A percentile compares a stretch with the other conserved stretches of the same genome.
Conservation (phyloP, 2,888 invertebrate genomes). For the Phorcus lineatus region DNA sequence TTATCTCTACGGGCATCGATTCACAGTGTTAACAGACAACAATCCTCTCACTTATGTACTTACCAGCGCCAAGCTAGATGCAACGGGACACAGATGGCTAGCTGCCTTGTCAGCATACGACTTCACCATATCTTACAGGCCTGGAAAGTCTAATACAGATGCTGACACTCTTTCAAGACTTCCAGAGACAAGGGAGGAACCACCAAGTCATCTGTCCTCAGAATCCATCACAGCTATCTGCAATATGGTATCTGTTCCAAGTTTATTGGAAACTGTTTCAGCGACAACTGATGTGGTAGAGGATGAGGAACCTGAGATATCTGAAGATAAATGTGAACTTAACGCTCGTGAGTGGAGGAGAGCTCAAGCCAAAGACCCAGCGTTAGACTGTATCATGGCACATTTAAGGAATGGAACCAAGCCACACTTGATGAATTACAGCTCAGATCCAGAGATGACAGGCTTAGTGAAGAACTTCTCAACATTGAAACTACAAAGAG, state of each 20-base stretch:
- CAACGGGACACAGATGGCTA: no score
- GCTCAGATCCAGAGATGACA: not conserved
- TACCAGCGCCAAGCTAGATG: no score
- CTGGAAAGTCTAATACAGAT: no score
- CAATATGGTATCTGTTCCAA: no score
- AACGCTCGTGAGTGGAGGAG: not conserved
- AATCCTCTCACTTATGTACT: no score
- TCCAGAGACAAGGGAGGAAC: no score
- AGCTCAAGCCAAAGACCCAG: not conserved
- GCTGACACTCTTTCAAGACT: no score
- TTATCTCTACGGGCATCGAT: no score
- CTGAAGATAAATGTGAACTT: no score
- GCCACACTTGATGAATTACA: not conserved
- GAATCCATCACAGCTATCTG: no score
- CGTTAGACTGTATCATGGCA: not conserved
- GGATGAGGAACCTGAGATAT: not conserved
- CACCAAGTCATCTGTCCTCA: not conserved
- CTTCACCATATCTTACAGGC: not conserved
- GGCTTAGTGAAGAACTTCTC: not conserved
- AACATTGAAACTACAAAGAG: not conserved
- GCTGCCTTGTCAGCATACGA: constrained; percentile 29
- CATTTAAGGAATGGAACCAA: not conserved
- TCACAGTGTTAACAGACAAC: no score
- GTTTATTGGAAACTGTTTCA: no score
- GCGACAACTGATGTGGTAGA: not conserved